Base-by-base conservation (phyloP, 1,140 invertebrate genomes). In the Sogatella furcifera region DNA sequence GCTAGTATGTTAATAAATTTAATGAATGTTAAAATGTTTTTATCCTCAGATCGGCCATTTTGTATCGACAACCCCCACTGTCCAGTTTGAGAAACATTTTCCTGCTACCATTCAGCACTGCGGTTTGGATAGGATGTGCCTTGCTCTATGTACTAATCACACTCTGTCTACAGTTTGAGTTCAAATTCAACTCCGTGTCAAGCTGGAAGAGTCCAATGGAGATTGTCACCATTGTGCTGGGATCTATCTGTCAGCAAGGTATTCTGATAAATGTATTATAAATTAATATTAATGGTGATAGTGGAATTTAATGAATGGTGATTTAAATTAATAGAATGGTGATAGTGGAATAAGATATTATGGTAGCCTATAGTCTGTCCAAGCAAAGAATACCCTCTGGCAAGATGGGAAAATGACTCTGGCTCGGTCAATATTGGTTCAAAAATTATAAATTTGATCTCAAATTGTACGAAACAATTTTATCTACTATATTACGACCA, bases 171-270 rank as follows among this genome's bases (percentile, higher is more conserved):
- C 34, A 57, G 13, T 28, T 62, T 44, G 62, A 65, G 52, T 52
- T 57, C 13, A 54, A 53, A 28, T 13, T 60, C 2, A 41, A 52
- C 2, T 34, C 38, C 13, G 56, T 55, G n/a, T 46, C 53, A 22
- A 31, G 41, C n/a, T 42, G 24, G 55, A 22, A 17, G 2, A 43
- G 4, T n/a, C 19, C 34, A 13, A 44, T 53, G 3, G 69, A 70
- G 28, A 55, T 68, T 8, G 46, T 69, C 11, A 68, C 63, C 2
- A 31, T 66, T 5, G 64, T 68, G 15, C 41, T 67, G 3, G 69
- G 69, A 2, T 61, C 61, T 1, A 59, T 69, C 42, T 85, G 82
- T 64, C 82, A 84, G 65, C 83, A 85, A 75, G 82, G 79, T 73
- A 55, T 57, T 52, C 24, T 28, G 6, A 4, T 28, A 28, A 28